These are phyloP conservation scores for Epinephelus awoara DNA, from an alignment of 2,797 vertebrate genomes.

Conservation along the genomic window DNA sequence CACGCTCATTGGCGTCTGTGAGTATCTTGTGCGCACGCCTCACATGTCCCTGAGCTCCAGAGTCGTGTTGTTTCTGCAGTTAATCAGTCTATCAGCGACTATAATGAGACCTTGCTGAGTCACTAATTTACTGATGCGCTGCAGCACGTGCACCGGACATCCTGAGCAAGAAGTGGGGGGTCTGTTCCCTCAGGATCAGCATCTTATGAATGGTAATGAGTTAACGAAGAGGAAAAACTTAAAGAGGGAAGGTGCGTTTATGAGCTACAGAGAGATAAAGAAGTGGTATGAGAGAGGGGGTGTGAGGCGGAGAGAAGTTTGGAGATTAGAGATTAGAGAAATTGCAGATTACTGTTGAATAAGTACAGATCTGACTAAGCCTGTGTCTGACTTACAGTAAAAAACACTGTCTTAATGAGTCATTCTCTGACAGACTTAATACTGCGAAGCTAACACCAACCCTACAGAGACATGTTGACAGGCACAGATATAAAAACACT, in stretches of 20 bases:
- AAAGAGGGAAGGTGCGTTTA: neutral
- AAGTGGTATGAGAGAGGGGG: neutral
- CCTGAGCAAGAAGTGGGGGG: constrained; percentile 18
- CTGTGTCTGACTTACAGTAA: constrained; percentile 23
- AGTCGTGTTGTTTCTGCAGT: constrained; percentile 36
- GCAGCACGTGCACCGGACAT: constrained; percentile 38
- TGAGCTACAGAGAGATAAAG: constrained; percentile 7
- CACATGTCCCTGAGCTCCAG: constrained; percentile 26
- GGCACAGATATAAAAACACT: constrained; percentile 9
- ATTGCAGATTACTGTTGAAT: constrained; percentile 11
- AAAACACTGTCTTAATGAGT: constrained; percentile 17
- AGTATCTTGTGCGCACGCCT: constrained; percentile 7
- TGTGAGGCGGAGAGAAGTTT: neutral
- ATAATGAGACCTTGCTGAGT: constrained; percentile 67
- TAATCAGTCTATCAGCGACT: constrained; percentile 56
- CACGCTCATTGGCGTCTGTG: constrained; percentile 1
- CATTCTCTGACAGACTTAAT: constrained; percentile 40
- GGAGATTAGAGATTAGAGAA: neutral
- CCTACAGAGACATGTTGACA: constrained; percentile 24
- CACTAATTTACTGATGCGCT: constrained; percentile 54
- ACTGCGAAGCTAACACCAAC: constrained; percentile 29
- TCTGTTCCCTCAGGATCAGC: constrained; percentile 31
- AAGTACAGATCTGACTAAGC: constrained; percentile 6
- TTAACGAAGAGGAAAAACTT: neutral
- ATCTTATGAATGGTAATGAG: constrained; percentile 45